Evolutionary conservation across 64 coral and sea anemone genomes (phyloP).

Genomic region (Dendronephthya gigantea): DNA sequence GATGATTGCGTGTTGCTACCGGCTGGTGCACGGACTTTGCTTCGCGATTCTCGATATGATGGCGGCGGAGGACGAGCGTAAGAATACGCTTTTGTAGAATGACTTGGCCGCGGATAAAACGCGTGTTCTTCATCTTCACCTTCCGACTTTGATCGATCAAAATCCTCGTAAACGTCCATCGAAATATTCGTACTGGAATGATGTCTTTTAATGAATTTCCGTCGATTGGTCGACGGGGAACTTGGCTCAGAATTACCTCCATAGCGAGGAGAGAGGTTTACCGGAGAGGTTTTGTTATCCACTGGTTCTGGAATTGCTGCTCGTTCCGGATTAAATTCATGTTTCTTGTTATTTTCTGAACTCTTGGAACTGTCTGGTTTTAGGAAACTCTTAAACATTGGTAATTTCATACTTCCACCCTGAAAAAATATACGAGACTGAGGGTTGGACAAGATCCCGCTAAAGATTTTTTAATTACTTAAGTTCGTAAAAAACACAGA

Average conservation of each 20-base stretch:
- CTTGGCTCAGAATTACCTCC: neutral
- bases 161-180: neutral
- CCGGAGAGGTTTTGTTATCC: neutral
- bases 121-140: constrained; percentile 34
- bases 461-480: no score
- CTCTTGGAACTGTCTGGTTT: constrained; percentile 6
- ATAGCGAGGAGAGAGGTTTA: neutral
- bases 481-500: no score
- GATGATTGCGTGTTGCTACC: neutral
- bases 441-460: no score
- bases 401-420: neutral
- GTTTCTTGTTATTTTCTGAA: constrained; percentile 2
- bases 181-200: neutral
- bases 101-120: constrained; percentile 25
- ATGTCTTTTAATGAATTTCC: constrained; percentile 8
- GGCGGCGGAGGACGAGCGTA: constrained; percentile 89
- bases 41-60: constrained; percentile 46
- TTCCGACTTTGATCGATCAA: constrained; percentile 37
- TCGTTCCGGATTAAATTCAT: neutral
- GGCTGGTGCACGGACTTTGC: neutral
- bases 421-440: neutral
- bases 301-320: neutral
- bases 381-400: neutral
- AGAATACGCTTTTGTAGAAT: constrained; percentile 67
- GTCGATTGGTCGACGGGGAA: neutral